Evolutionary conservation across 1,140 invertebrate genomes (phyloP).

Genomic region (Harlomillsia oculata): DNA sequence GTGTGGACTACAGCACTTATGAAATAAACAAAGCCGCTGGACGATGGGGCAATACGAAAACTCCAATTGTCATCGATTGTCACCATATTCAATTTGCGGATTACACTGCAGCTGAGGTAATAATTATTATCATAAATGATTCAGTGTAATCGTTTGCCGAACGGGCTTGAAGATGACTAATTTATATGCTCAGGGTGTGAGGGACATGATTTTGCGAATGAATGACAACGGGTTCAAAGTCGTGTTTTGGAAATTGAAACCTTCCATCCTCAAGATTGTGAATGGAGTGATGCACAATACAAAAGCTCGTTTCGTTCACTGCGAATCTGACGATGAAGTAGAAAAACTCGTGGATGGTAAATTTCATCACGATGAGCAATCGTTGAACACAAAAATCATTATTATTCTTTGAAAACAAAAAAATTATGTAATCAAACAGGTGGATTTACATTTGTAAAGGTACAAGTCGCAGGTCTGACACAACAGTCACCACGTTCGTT

Average conservation of each 20-base stretch:
- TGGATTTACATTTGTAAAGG: conserved; percentile 12
- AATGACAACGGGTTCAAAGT: conserved; percentile 11
- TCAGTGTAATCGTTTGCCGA: background rate
- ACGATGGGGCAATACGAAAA: conserved; percentile 30
- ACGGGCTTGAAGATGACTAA: background rate
- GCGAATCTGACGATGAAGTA: conserved; percentile 19
- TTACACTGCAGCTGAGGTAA: conserved; percentile 37
- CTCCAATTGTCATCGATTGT: conserved; percentile 62
- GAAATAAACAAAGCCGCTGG: conserved; percentile 60
- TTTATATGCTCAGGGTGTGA: conserved; percentile 11
- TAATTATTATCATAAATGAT: background rate
- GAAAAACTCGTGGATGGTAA: conserved; percentile 23
- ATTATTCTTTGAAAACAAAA: background rate
- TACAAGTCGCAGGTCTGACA: background rate
- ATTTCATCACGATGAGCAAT: background rate
- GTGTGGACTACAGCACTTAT: conserved; percentile 64
- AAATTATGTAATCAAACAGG: background rate
- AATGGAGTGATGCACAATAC: conserved; percentile 17
- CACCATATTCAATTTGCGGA: conserved; percentile 36
- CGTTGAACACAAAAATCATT: too few relatives aligned
- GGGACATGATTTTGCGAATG: conserved; percentile 19
- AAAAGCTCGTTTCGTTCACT: conserved; percentile 18
- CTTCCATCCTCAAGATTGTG: conserved; percentile 21
- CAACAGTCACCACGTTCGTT: background rate
- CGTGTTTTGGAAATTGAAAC: conserved; percentile 28